Evolutionary conservation across 1,140 invertebrate genomes (phyloP).

Genomic region (Trichonephila clavata): DNA sequence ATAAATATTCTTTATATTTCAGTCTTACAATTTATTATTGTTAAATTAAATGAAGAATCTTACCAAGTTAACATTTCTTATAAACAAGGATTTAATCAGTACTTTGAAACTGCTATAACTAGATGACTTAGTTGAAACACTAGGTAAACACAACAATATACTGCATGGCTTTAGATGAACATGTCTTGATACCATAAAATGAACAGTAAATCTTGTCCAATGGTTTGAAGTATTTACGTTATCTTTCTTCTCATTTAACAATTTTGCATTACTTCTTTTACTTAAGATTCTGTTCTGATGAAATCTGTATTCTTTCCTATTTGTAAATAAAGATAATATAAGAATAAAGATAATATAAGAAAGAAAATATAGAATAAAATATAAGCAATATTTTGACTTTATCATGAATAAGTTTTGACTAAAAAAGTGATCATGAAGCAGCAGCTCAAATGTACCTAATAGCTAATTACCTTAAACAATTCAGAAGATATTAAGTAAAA

Average conservation of each 20-base stretch:
- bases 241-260: background rate
- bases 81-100: conserved; percentile 24
- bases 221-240: background rate
- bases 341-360: too few species aligned
- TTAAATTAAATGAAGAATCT: background rate
- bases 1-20: too few species aligned
- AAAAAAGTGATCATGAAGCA: too few species aligned
- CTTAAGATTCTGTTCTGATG: background rate
- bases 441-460: too few species aligned
- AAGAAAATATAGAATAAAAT: too few species aligned
- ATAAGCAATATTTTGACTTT: too few species aligned
- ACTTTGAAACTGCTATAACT: background rate
- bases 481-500: too few species aligned
- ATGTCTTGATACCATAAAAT: conserved; percentile 26
- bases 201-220: conserved; percentile 59
- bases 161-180: background rate
- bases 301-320: background rate
- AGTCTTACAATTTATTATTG: too few species aligned
- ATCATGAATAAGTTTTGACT: too few species aligned
- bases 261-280: background rate
- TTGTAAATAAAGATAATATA: background rate
- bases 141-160: conserved; percentile 45
- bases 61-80: conserved; percentile 64
- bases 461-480: too few species aligned
- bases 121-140: background rate